phyloP scores from a whole-genome alignment of 2,888 invertebrate species.

The Kryphioiulus occultus region DNA sequence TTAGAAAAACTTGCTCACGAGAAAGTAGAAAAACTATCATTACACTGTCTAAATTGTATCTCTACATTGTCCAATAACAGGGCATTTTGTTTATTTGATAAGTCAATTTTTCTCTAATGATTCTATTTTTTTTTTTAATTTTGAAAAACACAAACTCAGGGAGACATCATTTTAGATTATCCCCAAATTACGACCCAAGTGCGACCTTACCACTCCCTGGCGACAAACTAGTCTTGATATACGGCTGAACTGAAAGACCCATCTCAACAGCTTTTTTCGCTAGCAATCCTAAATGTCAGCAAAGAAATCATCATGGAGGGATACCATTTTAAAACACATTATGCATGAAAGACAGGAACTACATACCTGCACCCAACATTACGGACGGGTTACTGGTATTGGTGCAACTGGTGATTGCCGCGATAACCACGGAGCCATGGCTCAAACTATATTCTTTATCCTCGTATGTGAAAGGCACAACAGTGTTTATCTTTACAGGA shows the following conservation, averaged over 20 bases:
- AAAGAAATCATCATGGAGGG: no score
- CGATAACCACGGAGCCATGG: constrained; percentile 95
- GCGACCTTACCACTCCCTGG: constrained; percentile 79
- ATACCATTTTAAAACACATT: no score
- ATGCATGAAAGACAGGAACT: not conserved
- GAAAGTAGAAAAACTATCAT: no score
- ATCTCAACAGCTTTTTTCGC: constrained; percentile 94
- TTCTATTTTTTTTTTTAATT: no score
- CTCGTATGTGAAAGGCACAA: constrained; percentile 80
- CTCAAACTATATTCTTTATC: constrained; percentile 78
- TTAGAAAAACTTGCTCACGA: no score
- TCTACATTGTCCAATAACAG: no score
- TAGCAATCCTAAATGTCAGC: constrained; percentile 71
- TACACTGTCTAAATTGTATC: no score
- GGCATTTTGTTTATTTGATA: no score
- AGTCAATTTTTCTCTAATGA: no score
- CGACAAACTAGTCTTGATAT: constrained; percentile 95
- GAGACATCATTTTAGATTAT: no score
- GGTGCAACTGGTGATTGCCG: constrained; percentile 97
- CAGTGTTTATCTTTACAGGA: constrained; percentile 69
- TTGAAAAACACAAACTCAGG: no score
- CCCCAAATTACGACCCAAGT: not conserved
- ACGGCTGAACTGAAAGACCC: constrained; percentile 87
- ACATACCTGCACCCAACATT: constrained; percentile 91
- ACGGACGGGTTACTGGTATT: constrained; percentile 98